Conservation (phyloP, 1,140 invertebrate species). For the Conus ventricosus region DNA sequence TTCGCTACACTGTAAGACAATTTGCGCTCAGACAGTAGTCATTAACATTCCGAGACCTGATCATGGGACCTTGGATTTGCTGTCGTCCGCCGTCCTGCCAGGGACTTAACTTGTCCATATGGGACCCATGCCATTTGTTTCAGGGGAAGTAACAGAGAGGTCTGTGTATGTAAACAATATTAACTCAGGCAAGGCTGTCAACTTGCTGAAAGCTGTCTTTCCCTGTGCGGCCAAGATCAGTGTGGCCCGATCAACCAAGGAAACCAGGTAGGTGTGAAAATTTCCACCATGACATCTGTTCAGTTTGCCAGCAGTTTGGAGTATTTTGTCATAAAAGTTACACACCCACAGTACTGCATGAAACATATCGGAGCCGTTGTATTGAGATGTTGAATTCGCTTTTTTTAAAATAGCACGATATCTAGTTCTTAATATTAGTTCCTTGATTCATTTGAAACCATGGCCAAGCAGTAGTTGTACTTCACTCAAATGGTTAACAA, state of each 20-base stretch:
- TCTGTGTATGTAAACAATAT: constrained; percentile 36
- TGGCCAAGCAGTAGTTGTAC: too few relatives aligned
- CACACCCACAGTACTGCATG: too few relatives aligned
- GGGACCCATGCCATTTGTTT: constrained; percentile 28
- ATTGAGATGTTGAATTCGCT: too few relatives aligned
- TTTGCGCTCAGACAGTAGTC: not conserved
- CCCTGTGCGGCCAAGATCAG: constrained; percentile 30
- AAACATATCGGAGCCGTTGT: too few relatives aligned
- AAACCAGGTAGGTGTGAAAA: constrained; percentile 25
- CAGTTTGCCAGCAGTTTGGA: too few relatives aligned
- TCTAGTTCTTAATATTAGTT: too few relatives aligned
- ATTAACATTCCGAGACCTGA: not conserved
- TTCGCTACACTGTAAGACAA: not conserved
- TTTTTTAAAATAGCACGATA: too few relatives aligned
- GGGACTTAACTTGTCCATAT: not conserved
- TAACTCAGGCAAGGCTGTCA: constrained; percentile 10
- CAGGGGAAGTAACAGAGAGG: constrained; percentile 32
- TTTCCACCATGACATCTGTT: not conserved
- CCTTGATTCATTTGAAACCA: too few relatives aligned
- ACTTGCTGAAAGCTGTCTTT: constrained; percentile 36
- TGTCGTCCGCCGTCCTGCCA: not conserved
- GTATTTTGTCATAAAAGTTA: too few relatives aligned
- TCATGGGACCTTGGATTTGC: not conserved
- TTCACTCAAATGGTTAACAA: too few relatives aligned
- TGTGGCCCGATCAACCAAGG: constrained; percentile 33